Evolutionary conservation across 2,797 vertebrate genomes (phyloP).

Genomic region (Menidia menidia): DNA sequence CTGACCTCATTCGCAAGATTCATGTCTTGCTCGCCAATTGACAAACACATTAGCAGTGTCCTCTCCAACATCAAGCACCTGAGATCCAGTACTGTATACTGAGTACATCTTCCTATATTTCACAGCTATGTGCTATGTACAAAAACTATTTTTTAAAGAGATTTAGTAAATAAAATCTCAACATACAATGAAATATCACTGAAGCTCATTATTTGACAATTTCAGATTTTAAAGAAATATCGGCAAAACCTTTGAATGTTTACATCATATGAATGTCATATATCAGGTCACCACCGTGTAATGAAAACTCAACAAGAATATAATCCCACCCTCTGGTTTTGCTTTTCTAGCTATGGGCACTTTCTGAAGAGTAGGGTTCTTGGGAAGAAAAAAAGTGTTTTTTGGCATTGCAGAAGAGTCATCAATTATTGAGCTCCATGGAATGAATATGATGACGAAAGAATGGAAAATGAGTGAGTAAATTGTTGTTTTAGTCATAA

Average conservation of each 20-base stretch:
- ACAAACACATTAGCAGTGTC: constrained; percentile 19
- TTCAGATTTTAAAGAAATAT: not conserved
- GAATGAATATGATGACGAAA: too few relatives aligned
- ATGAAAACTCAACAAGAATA: too few relatives aligned
- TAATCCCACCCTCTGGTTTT: not conserved
- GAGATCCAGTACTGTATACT: not conserved
- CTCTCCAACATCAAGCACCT: constrained; percentile 10
- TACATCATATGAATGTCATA: not conserved
- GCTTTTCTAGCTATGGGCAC: too few relatives aligned
- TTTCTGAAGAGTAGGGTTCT: too few relatives aligned
- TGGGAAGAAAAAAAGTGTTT: not conserved
- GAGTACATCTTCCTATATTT: not conserved
- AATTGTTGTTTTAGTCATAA: not conserved
- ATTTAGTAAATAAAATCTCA: not conserved
- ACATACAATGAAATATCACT: not conserved
- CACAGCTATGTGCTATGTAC: not conserved
- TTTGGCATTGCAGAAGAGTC: not conserved
- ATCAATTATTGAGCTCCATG: not conserved
- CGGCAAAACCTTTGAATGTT: not conserved
- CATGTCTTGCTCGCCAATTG: constrained; percentile 39
- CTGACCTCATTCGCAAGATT: constrained; percentile 59
- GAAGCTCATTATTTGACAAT: not conserved
- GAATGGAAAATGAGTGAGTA: too few relatives aligned
- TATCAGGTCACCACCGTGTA: too few relatives aligned
- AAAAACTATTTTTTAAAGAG: not conserved